Evolutionary conservation across 2,888 invertebrate species (phyloP).

Genomic region (Lydus trimaculatus): DNA sequence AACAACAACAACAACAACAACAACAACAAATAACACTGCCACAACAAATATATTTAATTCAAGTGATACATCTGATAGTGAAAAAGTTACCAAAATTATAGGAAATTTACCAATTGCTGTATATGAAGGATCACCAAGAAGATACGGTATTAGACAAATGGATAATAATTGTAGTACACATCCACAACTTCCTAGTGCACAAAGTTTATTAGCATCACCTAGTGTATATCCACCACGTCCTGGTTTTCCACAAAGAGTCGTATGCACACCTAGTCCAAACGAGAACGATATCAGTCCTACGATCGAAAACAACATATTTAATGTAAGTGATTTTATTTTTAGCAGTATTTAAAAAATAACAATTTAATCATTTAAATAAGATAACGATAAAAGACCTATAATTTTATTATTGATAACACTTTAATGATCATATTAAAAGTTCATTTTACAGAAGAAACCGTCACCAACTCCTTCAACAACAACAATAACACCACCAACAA

Average conservation of each 20-base stretch:
- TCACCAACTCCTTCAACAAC: conserved; percentile 35
- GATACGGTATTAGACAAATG: conserved; percentile 75
- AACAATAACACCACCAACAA: neutral
- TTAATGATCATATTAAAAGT: conserved; percentile 6
- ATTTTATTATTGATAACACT: neutral
- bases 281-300: conserved; percentile 53
- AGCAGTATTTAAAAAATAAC: too few species aligned
- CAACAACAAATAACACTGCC: conserved; percentile 47
- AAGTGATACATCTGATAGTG: conserved; percentile 50
- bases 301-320: conserved; percentile 52
- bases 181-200: conserved; percentile 66
- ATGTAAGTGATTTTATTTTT: conserved; percentile 46
- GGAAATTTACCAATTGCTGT: conserved; percentile 91
- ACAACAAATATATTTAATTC: conserved; percentile 47
- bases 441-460: conserved; percentile 22
- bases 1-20: too few species aligned
- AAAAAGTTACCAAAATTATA: conserved; percentile 70
- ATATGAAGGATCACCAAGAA: conserved; percentile 88
- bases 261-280: conserved; percentile 58
- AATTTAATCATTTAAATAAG: neutral
- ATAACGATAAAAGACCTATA: neutral
- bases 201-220: conserved; percentile 68
- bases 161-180: conserved; percentile 57
- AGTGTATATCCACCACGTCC: conserved; percentile 80
- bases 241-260: conserved; percentile 81